Base-by-base conservation (phyloP, 2,888 invertebrate genomes). In the Orthosia gracilis region DNA sequence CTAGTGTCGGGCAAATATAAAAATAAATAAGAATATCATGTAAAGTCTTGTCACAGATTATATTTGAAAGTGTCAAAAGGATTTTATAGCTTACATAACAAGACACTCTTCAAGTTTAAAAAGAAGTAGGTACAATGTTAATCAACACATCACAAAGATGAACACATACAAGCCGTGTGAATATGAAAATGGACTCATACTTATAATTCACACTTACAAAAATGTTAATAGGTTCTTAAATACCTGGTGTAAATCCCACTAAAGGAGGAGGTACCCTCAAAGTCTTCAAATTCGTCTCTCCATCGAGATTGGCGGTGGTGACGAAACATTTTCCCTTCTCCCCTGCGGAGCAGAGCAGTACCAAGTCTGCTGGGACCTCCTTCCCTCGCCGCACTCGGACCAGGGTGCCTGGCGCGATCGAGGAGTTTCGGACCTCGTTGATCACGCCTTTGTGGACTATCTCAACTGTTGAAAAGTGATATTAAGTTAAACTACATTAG, bases 221-320 rank as follows among this genome's bases (percentile, higher is more conserved):
- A 55, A 61, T 40, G 5, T 52, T 31, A 13, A 55, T 13, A 70
- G 45, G 63, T 21, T 52, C 26, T 64, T 21, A 73, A 84, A 76
- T 87, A 96, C 96, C 96, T 86, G 96, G 91, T 1, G 95, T 93
- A 71, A 92, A 96, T 18, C 94, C 95, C 0, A 95, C 88, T 4
- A 96, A 89, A 0, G 96, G 93, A 4, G 94, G 92, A 0, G 95
- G 95, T 2, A 96, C 96, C 75, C 96, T 90, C 73, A 96, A 78
- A 74, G 97, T 97, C 95, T 98, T 98, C 63, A 98, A 94, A 89
- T 98, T 98, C 2, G 98, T 98, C 93, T 98, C 98, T 0, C 98
- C 98, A 88, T 98, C 98, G 62, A 98, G 96, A 93, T 98, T 98
- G n/a, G 98, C 98, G 0, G 98, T 98, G 49, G 98, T 98, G 62